These are phyloP conservation scores for Danaus melanippus DNA, from an alignment of 1,140 invertebrate genomes.

Conservation along the genomic window DNA sequence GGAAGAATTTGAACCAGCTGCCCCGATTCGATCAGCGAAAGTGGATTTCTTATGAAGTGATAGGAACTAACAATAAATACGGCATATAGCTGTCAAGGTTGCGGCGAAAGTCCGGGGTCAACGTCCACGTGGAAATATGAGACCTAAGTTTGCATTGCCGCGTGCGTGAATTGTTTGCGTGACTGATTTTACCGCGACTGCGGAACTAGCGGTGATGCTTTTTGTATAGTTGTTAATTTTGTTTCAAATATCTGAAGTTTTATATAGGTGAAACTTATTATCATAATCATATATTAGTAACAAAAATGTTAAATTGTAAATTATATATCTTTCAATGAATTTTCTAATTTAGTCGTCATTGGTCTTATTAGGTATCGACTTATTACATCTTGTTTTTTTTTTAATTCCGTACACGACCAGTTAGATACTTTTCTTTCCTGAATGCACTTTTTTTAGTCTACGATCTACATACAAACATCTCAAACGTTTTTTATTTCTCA, in stretches of 20 bases:
- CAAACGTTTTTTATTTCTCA: constrained; percentile 14
- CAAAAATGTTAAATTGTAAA: too few relatives aligned
- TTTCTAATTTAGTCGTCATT: too few relatives aligned
- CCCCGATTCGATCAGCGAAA: constrained; percentile 42
- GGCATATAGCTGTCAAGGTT: constrained; percentile 45
- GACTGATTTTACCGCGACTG: constrained; percentile 12
- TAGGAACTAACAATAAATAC: constrained; percentile 43
- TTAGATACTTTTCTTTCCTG: too few relatives aligned
- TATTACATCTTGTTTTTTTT: too few relatives aligned
- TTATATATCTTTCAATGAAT: too few relatives aligned
- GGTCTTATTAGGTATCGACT: too few relatives aligned
- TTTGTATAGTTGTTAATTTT: too few relatives aligned
- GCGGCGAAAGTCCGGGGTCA: constrained; percentile 61
- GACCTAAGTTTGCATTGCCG: constrained; percentile 11
- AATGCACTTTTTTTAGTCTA: constrained; percentile 2
- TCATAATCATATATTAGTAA: too few relatives aligned
- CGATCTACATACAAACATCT: constrained; percentile 13
- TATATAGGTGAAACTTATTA: too few relatives aligned
- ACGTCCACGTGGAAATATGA: constrained; percentile 29
- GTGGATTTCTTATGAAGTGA: constrained; percentile 50
- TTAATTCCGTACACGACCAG: too few relatives aligned
- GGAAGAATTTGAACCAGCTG: too few relatives aligned
- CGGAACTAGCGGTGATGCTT: constrained; percentile 14
- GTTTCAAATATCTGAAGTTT: too few relatives aligned
- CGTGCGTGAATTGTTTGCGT: constrained; percentile 21